Percentiles rank a stretch among this genome's conserved stretches.
Evolutionary conservation across 1,140 invertebrate species (phyloP).

Genomic region (Rhopalosiphum padi): DNA sequence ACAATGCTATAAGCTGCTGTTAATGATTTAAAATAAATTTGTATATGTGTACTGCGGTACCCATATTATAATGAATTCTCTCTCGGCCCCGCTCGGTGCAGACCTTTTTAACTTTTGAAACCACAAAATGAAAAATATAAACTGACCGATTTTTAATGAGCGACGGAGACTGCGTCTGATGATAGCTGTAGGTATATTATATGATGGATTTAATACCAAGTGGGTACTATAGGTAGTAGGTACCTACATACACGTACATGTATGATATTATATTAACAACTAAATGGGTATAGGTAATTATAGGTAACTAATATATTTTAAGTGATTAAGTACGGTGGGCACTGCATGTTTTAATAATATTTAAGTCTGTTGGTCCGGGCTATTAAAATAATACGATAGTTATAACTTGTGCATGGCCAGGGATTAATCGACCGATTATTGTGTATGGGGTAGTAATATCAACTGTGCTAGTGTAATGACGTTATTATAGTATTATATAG

Average conservation of each 20-base stretch:
- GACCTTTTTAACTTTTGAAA: slow-evolving; percentile 31
- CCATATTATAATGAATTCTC: slow-evolving; percentile 25
- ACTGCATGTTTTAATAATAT: not conserved
- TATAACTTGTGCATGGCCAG: not conserved
- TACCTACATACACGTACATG: not conserved
- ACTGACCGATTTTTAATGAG: slow-evolving; percentile 13
- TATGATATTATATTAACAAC: not conserved
- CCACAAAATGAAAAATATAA: slow-evolving; percentile 22
- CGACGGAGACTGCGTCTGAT: not conserved
- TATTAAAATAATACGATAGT: not conserved
- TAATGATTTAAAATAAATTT: not conserved
- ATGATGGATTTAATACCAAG: too few relatives aligned
- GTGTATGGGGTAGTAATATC: not conserved
- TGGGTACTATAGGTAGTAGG: too few relatives aligned
- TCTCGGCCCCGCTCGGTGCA: not conserved
- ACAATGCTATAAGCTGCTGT: not conserved
- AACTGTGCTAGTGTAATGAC: slow-evolving; percentile 19
- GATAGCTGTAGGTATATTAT: not conserved
- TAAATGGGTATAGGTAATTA: not conserved
- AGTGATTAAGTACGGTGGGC: not conserved
- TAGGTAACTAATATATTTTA: not conserved
- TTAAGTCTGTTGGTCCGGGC: not conserved
- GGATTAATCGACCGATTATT: slow-evolving; percentile 45
- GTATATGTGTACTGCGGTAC: not conserved
- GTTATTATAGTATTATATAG: slow-evolving; percentile 21